A percentile compares a stretch with the other conserved stretches of the same genome.
These are phyloP conservation scores for Perizoma flavofasciatum DNA, from an alignment of 2,888 invertebrate species.

Conservation along the genomic window DNA sequence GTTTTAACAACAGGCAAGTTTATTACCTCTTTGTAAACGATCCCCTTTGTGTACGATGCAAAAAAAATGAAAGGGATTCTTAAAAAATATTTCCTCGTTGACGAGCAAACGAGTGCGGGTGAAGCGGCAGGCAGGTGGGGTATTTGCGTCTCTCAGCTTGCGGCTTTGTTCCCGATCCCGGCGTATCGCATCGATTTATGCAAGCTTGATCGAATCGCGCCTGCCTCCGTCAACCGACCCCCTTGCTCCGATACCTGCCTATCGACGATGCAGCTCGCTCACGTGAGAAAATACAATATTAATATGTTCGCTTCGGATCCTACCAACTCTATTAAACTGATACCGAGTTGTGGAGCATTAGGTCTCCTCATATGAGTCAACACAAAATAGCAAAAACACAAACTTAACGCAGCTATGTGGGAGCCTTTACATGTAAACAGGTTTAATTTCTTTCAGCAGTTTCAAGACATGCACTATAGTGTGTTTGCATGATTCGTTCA, in stretches of 20 bases:
- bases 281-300: conserved; percentile 51
- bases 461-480: conserved; percentile 7
- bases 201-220: conserved; percentile 77
- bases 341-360: background rate
- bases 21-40: conserved; percentile 41
- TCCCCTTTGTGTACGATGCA: conserved; percentile 40
- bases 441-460: conserved; percentile 11
- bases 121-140: conserved; percentile 42
- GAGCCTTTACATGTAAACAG: background rate
- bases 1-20: conserved; percentile 38
- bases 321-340: conserved; percentile 11
- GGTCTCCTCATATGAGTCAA: too few species aligned
- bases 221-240: conserved; percentile 50
- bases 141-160: conserved; percentile 63
- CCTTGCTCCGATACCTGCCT: conserved; percentile 59
- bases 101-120: conserved; percentile 39
- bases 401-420: too few species aligned
- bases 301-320: conserved; percentile 31
- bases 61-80: conserved; percentile 39
- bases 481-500: conserved; percentile 34
- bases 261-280: conserved; percentile 39
- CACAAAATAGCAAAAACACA: too few species aligned
- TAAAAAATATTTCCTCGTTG: conserved; percentile 44
- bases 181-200: conserved; percentile 81
- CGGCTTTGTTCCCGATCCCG: conserved; percentile 77